Evolutionary conservation across 2,888 invertebrate genomes (phyloP).

Genomic region (Esperia sulphurella): DNA sequence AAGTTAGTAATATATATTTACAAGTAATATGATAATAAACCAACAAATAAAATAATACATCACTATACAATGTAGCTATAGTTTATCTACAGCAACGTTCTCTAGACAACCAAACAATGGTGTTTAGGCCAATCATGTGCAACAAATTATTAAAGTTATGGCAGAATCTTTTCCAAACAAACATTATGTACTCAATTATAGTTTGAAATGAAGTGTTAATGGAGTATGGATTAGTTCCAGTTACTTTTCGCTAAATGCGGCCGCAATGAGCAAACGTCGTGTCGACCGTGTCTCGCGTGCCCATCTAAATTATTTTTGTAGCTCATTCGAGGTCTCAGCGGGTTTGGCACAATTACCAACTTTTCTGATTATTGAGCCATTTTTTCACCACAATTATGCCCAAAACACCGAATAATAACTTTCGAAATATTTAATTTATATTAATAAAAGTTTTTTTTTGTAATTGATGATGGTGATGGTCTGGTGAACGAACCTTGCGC

Average conservation of each 20-base stretch:
- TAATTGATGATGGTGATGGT: conserved; percentile 1
- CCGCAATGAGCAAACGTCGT: conserved; percentile 21
- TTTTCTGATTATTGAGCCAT: conserved; percentile 3
- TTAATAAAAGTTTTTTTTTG: not conserved
- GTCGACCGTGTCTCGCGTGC: conserved; percentile 40
- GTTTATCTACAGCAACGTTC: too few species aligned
- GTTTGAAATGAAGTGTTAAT: conserved; percentile 3
- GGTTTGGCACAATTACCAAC: conserved; percentile 27
- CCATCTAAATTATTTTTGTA: conserved; percentile 69
- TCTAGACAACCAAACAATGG: too few species aligned
- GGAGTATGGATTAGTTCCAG: conserved; percentile 10
- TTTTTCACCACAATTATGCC: conserved; percentile 1
- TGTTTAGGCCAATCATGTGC: too few species aligned
- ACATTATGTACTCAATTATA: not conserved
- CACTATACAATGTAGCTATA: too few species aligned
- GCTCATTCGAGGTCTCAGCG: conserved; percentile 54
- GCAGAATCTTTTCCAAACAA: not conserved
- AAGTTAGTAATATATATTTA: not conserved
- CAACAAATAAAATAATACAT: too few species aligned
- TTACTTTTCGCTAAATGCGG: conserved; percentile 4
- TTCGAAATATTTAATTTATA: not conserved
- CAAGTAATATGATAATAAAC: too few species aligned
- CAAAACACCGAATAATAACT: not conserved
- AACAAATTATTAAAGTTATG: not conserved
- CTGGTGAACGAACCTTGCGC: conserved; percentile 64